Percentiles rank a stretch among this genome's conserved stretches.
phyloP scores from a whole-genome alignment of 2,797 vertebrate species.

The Syndactyla subalaris region DNA sequence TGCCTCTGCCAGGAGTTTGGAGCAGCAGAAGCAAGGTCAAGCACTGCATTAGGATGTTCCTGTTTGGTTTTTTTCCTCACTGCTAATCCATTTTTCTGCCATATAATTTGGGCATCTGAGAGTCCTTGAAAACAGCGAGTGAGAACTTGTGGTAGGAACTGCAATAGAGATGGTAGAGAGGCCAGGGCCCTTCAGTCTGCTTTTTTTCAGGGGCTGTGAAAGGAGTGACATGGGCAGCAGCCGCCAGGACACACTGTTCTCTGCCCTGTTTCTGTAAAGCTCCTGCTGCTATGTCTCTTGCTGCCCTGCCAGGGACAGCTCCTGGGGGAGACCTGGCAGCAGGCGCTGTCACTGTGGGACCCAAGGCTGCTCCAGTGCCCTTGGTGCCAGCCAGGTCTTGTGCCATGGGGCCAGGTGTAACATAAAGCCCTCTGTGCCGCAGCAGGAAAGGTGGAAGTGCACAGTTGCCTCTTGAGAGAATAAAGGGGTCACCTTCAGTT shows the following conservation, averaged over 20 bases:
- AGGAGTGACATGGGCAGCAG: background rate
- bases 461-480: background rate
- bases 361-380: background rate
- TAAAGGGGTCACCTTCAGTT: background rate
- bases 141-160: background rate
- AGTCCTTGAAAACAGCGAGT: background rate
- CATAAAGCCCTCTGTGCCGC: background rate
- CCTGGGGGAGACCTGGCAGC: accelerated
- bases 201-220: background rate
- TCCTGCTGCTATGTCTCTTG: background rate
- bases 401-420: background rate
- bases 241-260: accelerated
- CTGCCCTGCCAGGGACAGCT: background rate
- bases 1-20: background rate
- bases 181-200: background rate
- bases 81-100: background rate
- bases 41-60: background rate
- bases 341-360: background rate
- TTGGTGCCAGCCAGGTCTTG: background rate
- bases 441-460: background rate
- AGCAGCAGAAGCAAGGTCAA: background rate
- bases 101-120: background rate
- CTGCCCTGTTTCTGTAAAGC: background rate
- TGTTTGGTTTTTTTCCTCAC: background rate
- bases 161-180: background rate